Conservation (phyloP, 2,113 vertebrate species). For the Formicarius rufipectus region DNA sequence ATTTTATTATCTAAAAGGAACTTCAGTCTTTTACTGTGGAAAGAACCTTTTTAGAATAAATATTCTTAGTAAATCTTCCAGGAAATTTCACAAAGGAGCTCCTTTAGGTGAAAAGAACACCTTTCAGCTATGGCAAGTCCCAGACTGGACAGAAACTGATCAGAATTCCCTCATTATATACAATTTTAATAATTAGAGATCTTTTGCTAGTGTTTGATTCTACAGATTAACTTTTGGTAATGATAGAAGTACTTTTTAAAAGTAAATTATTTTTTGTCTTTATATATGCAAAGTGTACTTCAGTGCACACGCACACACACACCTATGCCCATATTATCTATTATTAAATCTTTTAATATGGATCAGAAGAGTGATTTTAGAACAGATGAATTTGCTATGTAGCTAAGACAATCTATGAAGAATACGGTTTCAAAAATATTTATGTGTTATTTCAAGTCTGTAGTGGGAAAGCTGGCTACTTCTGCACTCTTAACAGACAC, state of each 20-base stretch:
- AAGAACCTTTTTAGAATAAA: not conserved
- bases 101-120: not conserved
- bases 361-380: not conserved
- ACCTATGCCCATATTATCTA: not conserved
- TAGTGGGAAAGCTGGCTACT: not conserved
- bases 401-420: not conserved
- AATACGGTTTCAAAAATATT: not conserved
- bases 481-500: not conserved
- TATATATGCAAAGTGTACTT: not conserved
- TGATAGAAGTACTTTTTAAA: not conserved
- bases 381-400: not conserved
- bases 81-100: not conserved
- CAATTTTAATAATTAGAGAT: not conserved
- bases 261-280: not conserved
- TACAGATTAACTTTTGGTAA: not conserved
- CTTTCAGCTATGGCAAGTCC: not conserved
- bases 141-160: not conserved
- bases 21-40: not conserved
- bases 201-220: not conserved
- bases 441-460: not conserved
- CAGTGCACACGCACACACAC: not conserved
- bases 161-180: not conserved
- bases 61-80: not conserved
- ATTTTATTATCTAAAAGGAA: constrained; percentile 16
- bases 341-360: not conserved